Conservation (phyloP, 53 echinoderm and acorn worm species). For the Henricia sp. region DNA sequence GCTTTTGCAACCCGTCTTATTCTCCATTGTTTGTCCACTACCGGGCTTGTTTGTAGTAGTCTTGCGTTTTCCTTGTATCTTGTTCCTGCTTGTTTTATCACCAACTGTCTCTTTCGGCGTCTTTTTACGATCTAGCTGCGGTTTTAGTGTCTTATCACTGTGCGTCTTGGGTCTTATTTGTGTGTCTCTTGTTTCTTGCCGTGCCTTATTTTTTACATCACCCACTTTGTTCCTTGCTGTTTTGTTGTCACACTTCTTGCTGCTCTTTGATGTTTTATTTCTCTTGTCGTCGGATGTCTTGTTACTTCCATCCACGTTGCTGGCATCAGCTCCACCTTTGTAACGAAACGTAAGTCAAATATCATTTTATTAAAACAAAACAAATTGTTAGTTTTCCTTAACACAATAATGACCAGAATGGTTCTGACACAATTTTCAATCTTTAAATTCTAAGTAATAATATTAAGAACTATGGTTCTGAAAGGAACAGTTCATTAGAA, state of each 20-base stretch:
- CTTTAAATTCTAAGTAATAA: background rate
- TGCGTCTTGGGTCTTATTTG: too few species aligned
- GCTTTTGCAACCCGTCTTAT: too few species aligned
- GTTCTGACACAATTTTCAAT: background rate
- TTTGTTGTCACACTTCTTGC: background rate
- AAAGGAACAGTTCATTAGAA: background rate
- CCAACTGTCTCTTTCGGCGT: too few species aligned
- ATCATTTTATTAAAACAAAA: background rate
- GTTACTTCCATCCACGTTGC: background rate
- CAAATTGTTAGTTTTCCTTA: background rate
- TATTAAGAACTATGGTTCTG: background rate
- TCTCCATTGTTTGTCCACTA: too few species aligned
- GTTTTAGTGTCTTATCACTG: too few species aligned
- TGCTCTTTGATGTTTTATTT: background rate
- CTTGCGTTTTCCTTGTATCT: background rate
- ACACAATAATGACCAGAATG: background rate
- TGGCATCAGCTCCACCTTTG: conserved; percentile 7
- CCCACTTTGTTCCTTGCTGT: too few species aligned
- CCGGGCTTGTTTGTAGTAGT: too few species aligned
- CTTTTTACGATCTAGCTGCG: background rate
- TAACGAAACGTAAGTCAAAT: background rate
- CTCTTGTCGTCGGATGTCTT: background rate
- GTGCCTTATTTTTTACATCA: too few species aligned
- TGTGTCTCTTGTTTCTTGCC: too few species aligned
- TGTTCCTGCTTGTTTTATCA: too few species aligned